Percentiles rank a stretch among this genome's conserved stretches.
Evolutionary conservation across 2,113 vertebrate genomes (phyloP).

Genomic region (Brachionichthys hirsutus): DNA sequence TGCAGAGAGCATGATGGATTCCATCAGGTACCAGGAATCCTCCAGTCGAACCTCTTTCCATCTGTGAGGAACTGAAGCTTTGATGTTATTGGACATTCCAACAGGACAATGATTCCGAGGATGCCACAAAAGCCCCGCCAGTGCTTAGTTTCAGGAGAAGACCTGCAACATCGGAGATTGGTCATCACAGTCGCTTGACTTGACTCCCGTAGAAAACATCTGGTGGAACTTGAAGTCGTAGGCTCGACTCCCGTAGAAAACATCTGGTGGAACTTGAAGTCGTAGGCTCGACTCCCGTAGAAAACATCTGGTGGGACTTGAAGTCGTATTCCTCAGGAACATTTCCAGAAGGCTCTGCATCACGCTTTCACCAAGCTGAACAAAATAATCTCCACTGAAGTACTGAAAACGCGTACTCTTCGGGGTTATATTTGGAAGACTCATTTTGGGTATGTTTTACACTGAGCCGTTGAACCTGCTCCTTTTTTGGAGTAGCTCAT

Average conservation of each 20-base stretch:
- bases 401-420: too few species aligned
- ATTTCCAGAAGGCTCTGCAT: not conserved
- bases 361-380: too few species aligned
- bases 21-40: not conserved
- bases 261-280: not conserved
- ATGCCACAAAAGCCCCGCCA: not conserved
- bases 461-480: too few species aligned
- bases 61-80: not conserved
- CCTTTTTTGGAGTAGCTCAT: too few species aligned
- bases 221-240: not conserved
- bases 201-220: not conserved
- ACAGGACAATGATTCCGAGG: too few species aligned
- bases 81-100: not conserved
- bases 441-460: too few species aligned
- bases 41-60: not conserved
- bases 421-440: too few species aligned
- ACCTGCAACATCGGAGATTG: not conserved
- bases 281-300: too few species aligned
- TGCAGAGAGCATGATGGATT: not conserved
- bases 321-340: not conserved
- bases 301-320: not conserved
- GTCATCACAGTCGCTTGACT: not conserved
- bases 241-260: not conserved
- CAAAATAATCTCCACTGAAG: too few species aligned
- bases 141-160: too few species aligned